Conservation (phyloP, 2,797 vertebrate species). For the Florisuga fusca region DNA sequence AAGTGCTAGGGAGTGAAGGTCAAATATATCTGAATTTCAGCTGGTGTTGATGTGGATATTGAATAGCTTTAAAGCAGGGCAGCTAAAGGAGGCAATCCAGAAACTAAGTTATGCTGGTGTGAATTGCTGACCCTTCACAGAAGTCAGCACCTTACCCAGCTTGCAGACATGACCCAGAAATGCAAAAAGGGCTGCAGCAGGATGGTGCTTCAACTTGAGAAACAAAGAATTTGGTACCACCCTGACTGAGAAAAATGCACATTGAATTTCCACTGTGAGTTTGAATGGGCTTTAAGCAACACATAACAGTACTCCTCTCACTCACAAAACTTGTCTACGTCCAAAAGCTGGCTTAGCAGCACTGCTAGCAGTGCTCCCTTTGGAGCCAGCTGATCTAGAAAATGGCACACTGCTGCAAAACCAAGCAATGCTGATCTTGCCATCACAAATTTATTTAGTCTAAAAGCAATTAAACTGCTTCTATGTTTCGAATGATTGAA, state of each 20-base stretch:
- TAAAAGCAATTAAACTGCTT: background rate
- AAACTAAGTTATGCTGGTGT: background rate
- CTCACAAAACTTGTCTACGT: background rate
- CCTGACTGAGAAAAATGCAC: background rate
- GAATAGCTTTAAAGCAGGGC: background rate
- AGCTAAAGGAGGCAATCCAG: background rate
- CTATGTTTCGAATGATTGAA: background rate
- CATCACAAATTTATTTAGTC: background rate
- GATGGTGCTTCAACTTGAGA: background rate
- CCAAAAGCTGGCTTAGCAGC: background rate
- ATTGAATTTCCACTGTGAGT: background rate
- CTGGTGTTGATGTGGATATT: background rate
- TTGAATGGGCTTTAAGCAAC: background rate
- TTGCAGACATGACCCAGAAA: background rate
- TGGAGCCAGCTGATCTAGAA: background rate
- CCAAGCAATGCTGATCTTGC: background rate
- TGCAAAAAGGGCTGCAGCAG: background rate
- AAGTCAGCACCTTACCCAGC: background rate
- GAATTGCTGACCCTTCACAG: background rate
- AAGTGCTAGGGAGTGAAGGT: background rate
- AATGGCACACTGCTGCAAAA: background rate
- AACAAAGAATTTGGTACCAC: background rate
- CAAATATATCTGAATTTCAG: background rate
- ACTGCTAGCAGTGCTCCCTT: background rate
- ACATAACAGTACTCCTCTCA: background rate